Base-by-base conservation (phyloP, 1,140 invertebrate genomes). In the Lysiphlebus fabarum region DNA sequence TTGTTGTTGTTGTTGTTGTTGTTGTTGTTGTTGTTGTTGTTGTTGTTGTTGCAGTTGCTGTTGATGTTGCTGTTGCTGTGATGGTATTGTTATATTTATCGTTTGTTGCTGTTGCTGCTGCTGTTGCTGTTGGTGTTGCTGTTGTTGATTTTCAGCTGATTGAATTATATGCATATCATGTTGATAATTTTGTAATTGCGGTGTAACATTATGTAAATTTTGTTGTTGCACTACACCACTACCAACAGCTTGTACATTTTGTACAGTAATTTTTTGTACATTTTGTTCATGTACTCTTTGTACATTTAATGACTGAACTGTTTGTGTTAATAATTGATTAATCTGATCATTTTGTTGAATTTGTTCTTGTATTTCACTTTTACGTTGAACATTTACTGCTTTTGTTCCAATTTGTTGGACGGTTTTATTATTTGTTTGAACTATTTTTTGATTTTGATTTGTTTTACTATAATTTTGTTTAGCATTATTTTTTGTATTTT, bases 201-300 rank as follows among this genome's bases (percentile, higher is more conserved):
- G 4, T 26, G 17, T 26, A 26, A 26, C 17, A 26, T 26, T 26
- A 26, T 4, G 17, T 26, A 26, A 26, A 26, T 26, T 26, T 26
- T 26, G 17, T 66, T 64, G 56, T 63, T 70, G 70, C 11, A 73
- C n/a, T 53, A 71, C 63, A 36, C 70, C 74, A 38, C 77, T 65
- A 1, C 74, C 65, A 62, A 76, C 70, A 6, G 71, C 69, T 48
- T 73, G 70, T 12, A 69, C 65, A 47, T 64, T 64, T 44, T 65
- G 36, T 12, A 66, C 61, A 42, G 70, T 54, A 41, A 72, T 51
- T 54, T 70, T 74, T 44, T 73, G 72, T 38, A 74, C 49, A 65
- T 68, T 75, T 43, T 77, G 76, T 45, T 79, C 74, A 36, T 77
- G 73, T 11, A 77, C 70, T 33, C 77, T 71, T 50, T 79, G 76